Conservation (phyloP, 2,113 vertebrate genomes). For the Antechinus flavipes region DNA sequence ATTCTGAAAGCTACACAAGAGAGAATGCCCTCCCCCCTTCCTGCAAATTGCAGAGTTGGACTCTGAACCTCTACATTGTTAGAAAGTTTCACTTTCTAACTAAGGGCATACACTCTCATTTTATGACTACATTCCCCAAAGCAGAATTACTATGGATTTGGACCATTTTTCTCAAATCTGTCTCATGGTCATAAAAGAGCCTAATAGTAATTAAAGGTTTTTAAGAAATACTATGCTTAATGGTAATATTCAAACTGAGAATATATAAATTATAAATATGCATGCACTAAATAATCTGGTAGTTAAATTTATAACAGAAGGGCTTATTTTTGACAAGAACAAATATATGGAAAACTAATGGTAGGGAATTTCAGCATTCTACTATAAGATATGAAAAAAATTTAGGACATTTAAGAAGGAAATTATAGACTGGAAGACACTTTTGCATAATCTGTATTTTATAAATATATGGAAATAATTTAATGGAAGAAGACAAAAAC, state of each 20-base stretch:
- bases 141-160: not conserved
- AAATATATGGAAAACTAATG: not conserved
- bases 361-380: not conserved
- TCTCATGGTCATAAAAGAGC: not conserved
- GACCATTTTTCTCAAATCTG: not conserved
- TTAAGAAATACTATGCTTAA: not conserved
- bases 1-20: not conserved
- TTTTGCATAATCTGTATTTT: not conserved
- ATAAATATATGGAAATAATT: not conserved
- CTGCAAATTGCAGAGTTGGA: not conserved
- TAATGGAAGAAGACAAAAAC: not conserved
- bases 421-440: not conserved
- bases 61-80: not conserved
- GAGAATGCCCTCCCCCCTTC: not conserved
- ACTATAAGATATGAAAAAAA: not conserved
- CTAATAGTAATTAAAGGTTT: not conserved
- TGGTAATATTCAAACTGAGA: not conserved
- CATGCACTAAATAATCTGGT: not conserved
- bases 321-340: not conserved
- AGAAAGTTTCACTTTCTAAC: not conserved
- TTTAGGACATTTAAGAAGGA: not conserved
- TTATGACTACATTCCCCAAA: not conserved
- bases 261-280: not conserved
- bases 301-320: not conserved
- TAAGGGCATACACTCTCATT: not conserved